Percentiles rank a stretch among this genome's conserved stretches.
Conservation (phyloP, 2,113 vertebrate genomes). For the Carlito syrichta region DNA sequence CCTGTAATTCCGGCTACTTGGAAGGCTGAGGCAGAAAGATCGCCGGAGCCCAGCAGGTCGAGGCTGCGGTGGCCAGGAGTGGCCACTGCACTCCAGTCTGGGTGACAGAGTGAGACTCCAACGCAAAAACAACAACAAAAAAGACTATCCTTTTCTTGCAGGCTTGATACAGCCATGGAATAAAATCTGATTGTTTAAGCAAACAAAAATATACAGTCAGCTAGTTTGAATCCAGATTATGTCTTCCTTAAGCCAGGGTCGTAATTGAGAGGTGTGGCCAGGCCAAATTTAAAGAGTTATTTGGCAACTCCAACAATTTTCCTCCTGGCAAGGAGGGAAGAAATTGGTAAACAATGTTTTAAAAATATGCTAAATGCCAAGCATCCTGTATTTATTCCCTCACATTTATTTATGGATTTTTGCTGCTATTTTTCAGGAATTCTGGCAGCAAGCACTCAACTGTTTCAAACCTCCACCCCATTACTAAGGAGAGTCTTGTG, state of each 20-base stretch:
- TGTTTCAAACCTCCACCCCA: not conserved
- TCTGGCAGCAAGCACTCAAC: not conserved
- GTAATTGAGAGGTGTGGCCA: not conserved
- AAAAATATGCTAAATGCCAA: not conserved
- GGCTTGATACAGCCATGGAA: not conserved
- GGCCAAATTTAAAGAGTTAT: not conserved
- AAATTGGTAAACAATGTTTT: not conserved
- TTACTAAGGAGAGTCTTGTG: not conserved
- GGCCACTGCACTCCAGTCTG: too few species aligned
- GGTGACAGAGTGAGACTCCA: too few species aligned
- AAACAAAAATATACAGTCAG: not conserved
- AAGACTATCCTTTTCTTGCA: not conserved
- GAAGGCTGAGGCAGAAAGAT: too few species aligned
- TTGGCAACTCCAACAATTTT: not conserved
- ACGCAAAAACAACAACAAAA: too few species aligned
- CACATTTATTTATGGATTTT: not conserved
- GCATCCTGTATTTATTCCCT: not conserved
- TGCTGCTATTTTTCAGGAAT: not conserved
- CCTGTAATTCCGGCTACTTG: too few species aligned
- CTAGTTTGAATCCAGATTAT: not conserved
- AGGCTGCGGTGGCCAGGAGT: too few species aligned
- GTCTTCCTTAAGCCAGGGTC: not conserved
- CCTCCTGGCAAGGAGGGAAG: not conserved
- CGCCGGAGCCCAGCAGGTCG: too few species aligned
- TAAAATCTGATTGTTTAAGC: not conserved